Percentiles rank a stretch among this genome's conserved stretches.
Evolutionary conservation across 2,113 vertebrate species (phyloP).

Genomic region (Pomatorhinus ruficollis): DNA sequence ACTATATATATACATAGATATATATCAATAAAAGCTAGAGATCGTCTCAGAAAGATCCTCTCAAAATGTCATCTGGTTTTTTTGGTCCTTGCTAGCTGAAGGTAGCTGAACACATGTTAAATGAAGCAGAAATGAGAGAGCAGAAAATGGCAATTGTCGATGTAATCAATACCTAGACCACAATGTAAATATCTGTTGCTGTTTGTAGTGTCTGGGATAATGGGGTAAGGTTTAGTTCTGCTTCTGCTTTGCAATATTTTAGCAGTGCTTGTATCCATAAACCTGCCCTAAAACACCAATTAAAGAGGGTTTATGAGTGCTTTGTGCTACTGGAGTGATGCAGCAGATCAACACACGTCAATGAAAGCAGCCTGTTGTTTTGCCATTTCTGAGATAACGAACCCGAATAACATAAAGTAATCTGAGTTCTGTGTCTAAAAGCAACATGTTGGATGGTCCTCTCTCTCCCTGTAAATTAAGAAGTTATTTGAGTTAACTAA

Average conservation of each 20-base stretch:
- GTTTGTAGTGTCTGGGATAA: neutral
- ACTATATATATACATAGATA: accelerated
- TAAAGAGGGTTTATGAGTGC: neutral
- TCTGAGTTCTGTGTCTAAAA: neutral
- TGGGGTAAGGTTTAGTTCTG: neutral
- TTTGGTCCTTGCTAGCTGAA: neutral
- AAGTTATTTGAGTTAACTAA: neutral
- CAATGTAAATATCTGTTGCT: neutral
- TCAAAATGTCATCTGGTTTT: neutral
- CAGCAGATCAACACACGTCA: neutral
- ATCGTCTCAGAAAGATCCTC: neutral
- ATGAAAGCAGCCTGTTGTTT: neutral
- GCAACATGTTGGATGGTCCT: neutral
- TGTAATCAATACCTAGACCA: neutral
- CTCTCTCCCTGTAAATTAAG: neutral
- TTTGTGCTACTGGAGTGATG: neutral
- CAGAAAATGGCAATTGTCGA: neutral
- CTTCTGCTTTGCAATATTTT: neutral
- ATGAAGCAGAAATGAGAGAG: neutral
- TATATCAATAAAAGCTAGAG: neutral
- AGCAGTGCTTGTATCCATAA: neutral
- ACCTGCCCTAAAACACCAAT: neutral
- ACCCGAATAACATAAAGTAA: neutral
- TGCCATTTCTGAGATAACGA: neutral
- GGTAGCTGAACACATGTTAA: neutral